Evolutionary conservation across 2,113 vertebrate genomes (phyloP), one percentile per base, ranked within the genome.

Genomic region (Engraulis encrasicolus): DNA sequence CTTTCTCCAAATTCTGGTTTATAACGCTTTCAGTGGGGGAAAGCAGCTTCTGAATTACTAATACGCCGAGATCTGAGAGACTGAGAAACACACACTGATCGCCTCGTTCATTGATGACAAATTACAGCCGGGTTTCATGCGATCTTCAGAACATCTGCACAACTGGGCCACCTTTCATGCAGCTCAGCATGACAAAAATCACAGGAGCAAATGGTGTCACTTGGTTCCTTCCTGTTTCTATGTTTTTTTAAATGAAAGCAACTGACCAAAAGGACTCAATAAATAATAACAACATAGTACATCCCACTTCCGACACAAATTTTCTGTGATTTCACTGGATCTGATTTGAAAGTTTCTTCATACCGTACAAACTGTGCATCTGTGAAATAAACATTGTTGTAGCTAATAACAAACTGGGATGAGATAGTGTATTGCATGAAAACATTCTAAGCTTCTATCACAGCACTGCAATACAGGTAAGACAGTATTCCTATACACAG

Each of bases 41-140:
- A n/a, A 27, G 34, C 15, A 74, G 66, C 66, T 74, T 74, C 31
- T 74, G 66, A 74, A 74, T 74, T 74, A 74, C 66, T 74, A 34
- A 74, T 74, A 34, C 66, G 15, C 66, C 17, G 23, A 74, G 66
- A 27, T 74, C 66, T 34, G 31, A 34, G 31, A 74, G 31, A 12
- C 66, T 17, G 27, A 74, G 31, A 36, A 74, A 74, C 66, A 74
- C 23, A 74, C 66, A 74, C 66, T 74, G 27, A 74, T 74, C 66
- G 31, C 66, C 23, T 74, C 66, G 17, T 74, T 74, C 12, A 74
- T 31, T 74, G 66, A 74, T 74, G 66, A 74, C 66, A 74, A 74
- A 74, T 74, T 74, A 31, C 83, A 86, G 81, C 82, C 83, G 85
- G 90, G 85, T 89, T 89, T 83, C 61, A 85, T 54, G 48, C 48